Evolutionary conservation across 92 coral and sea anemone genomes (phyloP).

Genomic region (Zoanthus solanderi): DNA sequence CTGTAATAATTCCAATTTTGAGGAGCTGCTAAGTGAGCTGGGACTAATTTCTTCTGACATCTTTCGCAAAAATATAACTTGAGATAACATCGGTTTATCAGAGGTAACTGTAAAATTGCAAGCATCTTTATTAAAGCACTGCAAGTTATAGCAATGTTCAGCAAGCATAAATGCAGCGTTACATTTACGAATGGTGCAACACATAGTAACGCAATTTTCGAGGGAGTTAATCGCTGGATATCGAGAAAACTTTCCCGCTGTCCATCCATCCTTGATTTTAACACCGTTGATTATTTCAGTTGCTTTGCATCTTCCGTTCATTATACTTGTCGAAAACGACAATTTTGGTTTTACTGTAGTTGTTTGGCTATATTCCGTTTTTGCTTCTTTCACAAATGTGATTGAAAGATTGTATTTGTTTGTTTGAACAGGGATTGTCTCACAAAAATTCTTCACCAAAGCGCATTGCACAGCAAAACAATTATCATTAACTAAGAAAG

Average conservation of each 20-base stretch:
- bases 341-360: constrained; percentile 26
- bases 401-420: constrained; percentile 67
- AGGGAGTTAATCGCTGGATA: constrained; percentile 68
- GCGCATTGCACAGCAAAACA: constrained; percentile 88
- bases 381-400: constrained; percentile 10
- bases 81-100: constrained; percentile 67
- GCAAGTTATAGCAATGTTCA: constrained; percentile 79
- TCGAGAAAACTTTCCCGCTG: constrained; percentile 89
- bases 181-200: constrained; percentile 84
- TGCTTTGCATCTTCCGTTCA: constrained; percentile 70
- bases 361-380: constrained; percentile 1
- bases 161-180: constrained; percentile 78
- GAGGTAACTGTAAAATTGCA: constrained; percentile 72
- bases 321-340: constrained; percentile 34
- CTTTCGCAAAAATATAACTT: constrained; percentile 63
- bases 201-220: constrained; percentile 73
- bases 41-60: background rate
- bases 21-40: background rate
- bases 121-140: constrained; percentile 74
- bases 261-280: constrained; percentile 88
- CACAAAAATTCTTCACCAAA: constrained; percentile 67
- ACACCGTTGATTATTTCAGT: constrained; percentile 74
- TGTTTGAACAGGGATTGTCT: constrained; percentile 84
- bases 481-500: constrained; percentile 67
- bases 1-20: background rate